Base-by-base conservation (phyloP, 2,797 vertebrate species). In the Jordanella pulchra region DNA sequence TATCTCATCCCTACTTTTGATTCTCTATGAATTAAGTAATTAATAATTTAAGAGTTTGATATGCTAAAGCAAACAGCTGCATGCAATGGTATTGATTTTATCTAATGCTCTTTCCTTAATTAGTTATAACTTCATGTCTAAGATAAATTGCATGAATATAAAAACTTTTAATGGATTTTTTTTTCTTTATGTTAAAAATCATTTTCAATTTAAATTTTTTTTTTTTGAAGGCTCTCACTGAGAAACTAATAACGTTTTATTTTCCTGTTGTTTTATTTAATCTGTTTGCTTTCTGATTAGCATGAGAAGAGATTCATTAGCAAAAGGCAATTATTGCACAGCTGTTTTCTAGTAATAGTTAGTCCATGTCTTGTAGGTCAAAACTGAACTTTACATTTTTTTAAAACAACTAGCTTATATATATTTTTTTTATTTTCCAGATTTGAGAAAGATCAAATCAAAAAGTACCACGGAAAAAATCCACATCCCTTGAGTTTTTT, bases 241-340 rank as follows among this genome's bases (percentile, higher is more conserved):
- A 32, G 23, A 60, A 13, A 28, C 28, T 17, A n/a, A 58, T 35
- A 25, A 56, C 10, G 23, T 35, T 39, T 61, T 13, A 61, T 23
- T 39, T 61, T 61, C 58, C 35, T n/a, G 35, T 61, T 21, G 23
- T 58, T 58, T 58, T 11, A 61, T 61, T 61, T 39, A 4, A 61
- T 58, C 17, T 32, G 55, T 61, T 35, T 21, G 30, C 10, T 9
- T 58, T 58, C 30, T 58, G 30, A 58, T 18, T 12, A 45, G 44
- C 11, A 15, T 12, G 44, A 45, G 14, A 45, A 45, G 7, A 32
- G 30, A 3, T 32, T 35, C 21, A 58, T 32, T 35, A 21, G 56
- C 56, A 58, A 18, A 23, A 58, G 7, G 30, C 56, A 32, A 11
- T 58, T 32, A 58, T 32, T 18, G 56, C 30, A 32, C 30, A 32